A percentile compares a stretch with the other conserved stretches of the same genome.
These are phyloP conservation scores for Nyctibius bracteatus DNA, from an alignment of 2,113 vertebrate genomes.

Conservation along the genomic window DNA sequence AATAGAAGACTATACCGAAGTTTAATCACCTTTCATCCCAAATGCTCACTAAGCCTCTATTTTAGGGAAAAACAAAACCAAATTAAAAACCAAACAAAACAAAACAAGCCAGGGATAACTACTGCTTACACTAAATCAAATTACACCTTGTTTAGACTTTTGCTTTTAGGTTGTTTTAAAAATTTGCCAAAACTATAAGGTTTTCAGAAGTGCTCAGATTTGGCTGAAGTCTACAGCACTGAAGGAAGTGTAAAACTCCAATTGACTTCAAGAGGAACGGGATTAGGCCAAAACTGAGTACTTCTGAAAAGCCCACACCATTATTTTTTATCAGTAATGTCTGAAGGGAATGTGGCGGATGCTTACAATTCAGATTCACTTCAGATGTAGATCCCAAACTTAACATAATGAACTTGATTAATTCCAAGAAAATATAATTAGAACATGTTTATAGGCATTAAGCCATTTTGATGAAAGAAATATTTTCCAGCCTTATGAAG, in stretches of 20 bases:
- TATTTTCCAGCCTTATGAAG: constrained; percentile 34
- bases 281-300: not conserved
- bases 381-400: constrained; percentile 42
- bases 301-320: not conserved
- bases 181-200: not conserved
- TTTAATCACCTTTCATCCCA: not conserved
- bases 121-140: not conserved
- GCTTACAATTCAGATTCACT: not conserved
- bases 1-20: not conserved
- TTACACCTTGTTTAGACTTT: not conserved
- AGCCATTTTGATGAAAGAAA: constrained; percentile 67
- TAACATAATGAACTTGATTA: constrained; percentile 45
- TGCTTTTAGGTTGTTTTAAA: not conserved
- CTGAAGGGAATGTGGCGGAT: constrained; percentile 7
- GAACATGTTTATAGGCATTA: constrained; percentile 47
- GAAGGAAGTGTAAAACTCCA: not conserved
- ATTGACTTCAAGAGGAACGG: not conserved
- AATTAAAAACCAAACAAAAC: not conserved
- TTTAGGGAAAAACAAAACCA: not conserved
- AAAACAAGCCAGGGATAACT: not conserved
- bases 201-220: not conserved
- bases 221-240: not conserved
- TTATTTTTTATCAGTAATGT: not conserved
- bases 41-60: not conserved
- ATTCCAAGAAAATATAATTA: constrained; percentile 63